Evolutionary conservation across 2,797 vertebrate genomes (phyloP).

Genomic region (Acipenser ruthenus): DNA sequence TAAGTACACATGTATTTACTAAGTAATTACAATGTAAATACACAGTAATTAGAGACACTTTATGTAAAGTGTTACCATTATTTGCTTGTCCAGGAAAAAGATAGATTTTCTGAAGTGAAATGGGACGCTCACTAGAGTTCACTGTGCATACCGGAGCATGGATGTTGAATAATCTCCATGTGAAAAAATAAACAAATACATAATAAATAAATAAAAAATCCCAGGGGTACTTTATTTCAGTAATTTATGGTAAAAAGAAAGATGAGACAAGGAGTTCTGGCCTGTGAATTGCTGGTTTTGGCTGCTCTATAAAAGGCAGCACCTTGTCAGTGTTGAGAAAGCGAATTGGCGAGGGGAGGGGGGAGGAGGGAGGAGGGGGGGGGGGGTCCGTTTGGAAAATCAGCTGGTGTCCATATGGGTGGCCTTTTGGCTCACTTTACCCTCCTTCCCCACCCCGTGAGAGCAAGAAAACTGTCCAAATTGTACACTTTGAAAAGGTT

Average conservation of each 20-base stretch:
- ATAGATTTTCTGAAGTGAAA: too few species aligned
- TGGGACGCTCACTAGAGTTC: too few species aligned
- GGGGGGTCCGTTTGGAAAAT: conserved; percentile 44
- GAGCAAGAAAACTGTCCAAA: conserved; percentile 40
- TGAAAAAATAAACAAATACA: too few species aligned
- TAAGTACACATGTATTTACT: too few species aligned
- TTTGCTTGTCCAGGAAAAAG: too few species aligned
- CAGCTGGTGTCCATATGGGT: conserved; percentile 84
- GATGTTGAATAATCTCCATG: too few species aligned
- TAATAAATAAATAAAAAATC: conserved; percentile 44
- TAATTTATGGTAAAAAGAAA: conserved; percentile 70
- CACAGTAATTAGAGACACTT: too few species aligned
- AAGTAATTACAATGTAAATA: too few species aligned
- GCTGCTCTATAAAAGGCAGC: conserved; percentile 61
- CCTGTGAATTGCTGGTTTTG: conserved; percentile 70
- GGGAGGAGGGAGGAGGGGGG: conserved; percentile 14
- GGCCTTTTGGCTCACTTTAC: conserved; percentile 36
- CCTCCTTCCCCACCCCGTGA: conserved; percentile 25
- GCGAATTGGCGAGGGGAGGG: not conserved
- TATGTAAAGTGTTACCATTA: too few species aligned
- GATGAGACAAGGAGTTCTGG: conserved; percentile 69
- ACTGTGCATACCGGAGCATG: too few species aligned
- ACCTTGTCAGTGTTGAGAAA: conserved; percentile 38
- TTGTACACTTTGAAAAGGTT: conserved; percentile 38
- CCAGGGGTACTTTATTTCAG: conserved; percentile 46